Evolutionary conservation across 2,113 vertebrate species (phyloP), one percentile per base, ranked within the genome.

Genomic region (Larimichthys polyactis): DNA sequence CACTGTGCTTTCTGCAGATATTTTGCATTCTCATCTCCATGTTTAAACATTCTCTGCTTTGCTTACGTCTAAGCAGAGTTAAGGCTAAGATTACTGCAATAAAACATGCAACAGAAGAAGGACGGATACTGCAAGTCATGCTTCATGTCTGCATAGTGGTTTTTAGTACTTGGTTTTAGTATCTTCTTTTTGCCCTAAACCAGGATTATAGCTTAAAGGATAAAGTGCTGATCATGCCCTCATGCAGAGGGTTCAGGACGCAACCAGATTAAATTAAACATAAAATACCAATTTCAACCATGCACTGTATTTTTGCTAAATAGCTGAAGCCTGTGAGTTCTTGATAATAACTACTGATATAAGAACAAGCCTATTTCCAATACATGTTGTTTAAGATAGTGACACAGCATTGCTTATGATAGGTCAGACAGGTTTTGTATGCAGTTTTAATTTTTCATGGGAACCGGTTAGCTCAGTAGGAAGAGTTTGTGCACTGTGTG

Each of bases 1-100:
- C 27, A 43, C 15, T 46, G 11, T 20, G 24, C 19, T 68, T 81
- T 40, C 62, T 20, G 40, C 59, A 20, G 3, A 16, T 32, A 11
- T 66, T 67, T 16, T 44, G 51, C 54, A 32, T 71, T 57, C 17
- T 57, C 24, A 43, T 69, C 58, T 51, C 71, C n/a, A 49, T 27
- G 65, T 40, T 52, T 24, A n/a, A 70, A 40, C 16, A 5, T 51
- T 24, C 40, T 68, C 29, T 68, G 20, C 15, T 49, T 43, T 12
- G 0, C 11, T 48, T 48, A 46, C 14, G 24, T 66, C 27, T 57
- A 29, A 29, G 29, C 29, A 29, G 29, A 29, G 29, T 29, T 29
- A 4, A 29, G 59, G 4, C 15, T 32, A 22, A 43, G 40, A 76
- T 72, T 20, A 19, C 16, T 48, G 49, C 5, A 60, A 52, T 48